Percentiles rank a stretch among this genome's conserved stretches.
Evolutionary conservation across 2,888 invertebrate genomes (phyloP).

Genomic region (Eremobia ochroleuca): DNA sequence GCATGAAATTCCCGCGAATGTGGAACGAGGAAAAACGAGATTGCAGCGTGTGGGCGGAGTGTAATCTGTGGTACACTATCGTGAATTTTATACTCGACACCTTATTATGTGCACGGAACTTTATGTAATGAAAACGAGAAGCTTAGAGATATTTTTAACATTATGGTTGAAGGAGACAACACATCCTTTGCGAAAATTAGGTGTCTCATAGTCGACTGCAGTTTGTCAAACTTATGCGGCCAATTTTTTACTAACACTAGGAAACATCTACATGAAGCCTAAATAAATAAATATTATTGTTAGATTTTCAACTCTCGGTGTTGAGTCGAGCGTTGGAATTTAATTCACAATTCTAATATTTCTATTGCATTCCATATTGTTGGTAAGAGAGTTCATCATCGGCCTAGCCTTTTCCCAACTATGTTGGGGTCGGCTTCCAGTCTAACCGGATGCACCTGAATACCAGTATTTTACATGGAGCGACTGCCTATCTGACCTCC

Average conservation of each 20-base stretch:
- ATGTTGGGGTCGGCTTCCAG: too few species aligned
- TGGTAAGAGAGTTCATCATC: too few species aligned
- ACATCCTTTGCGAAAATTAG: background rate
- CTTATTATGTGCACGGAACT: slow-evolving; percentile 21
- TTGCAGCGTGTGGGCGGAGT: slow-evolving; percentile 13
- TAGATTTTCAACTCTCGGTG: background rate
- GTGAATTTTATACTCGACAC: slow-evolving; percentile 14
- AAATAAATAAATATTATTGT: background rate
- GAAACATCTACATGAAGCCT: background rate
- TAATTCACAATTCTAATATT: too few species aligned
- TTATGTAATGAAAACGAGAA: background rate
- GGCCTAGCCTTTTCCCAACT: too few species aligned
- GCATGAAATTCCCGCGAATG: slow-evolving; percentile 16
- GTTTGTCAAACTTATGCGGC: background rate
- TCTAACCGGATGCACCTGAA: too few species aligned
- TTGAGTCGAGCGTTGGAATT: background rate
- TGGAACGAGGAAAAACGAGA: slow-evolving; percentile 14
- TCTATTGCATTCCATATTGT: too few species aligned
- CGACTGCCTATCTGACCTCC: too few species aligned
- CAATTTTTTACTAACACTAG: background rate
- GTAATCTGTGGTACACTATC: slow-evolving; percentile 24
- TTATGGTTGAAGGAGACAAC: background rate
- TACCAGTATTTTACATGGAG: too few species aligned
- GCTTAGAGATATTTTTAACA: background rate
- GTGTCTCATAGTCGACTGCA: too few species aligned